These are phyloP conservation scores for Stenoptilia bipunctidactyla DNA, from an alignment of 2,888 invertebrate species.

Conservation along the genomic window DNA sequence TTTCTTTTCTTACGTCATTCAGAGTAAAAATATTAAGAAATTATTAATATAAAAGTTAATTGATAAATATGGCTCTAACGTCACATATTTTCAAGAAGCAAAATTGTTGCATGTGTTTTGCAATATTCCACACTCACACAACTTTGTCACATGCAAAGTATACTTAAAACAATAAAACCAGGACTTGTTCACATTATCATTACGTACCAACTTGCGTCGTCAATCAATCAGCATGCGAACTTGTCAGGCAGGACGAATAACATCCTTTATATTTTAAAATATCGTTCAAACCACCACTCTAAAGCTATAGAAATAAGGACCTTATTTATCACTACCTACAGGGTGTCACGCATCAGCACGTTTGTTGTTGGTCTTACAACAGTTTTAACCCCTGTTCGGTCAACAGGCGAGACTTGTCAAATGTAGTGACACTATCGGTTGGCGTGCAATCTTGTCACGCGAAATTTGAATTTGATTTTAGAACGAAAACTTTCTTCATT, in stretches of 20 bases:
- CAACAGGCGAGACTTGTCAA: constrained; percentile 36
- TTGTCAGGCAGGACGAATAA: constrained; percentile 33
- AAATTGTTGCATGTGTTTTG: too few relatives aligned
- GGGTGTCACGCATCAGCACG: constrained; percentile 4
- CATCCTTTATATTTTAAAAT: constrained; percentile 13
- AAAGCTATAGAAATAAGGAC: background rate
- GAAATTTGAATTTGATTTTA: constrained; percentile 50
- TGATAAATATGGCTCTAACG: too few relatives aligned
- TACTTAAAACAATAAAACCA: background rate
- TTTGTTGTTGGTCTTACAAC: constrained; percentile 13
- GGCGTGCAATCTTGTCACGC: constrained; percentile 38
- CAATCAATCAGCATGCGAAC: constrained; percentile 41
- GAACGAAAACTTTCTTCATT: constrained; percentile 10
- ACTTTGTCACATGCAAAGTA: background rate
- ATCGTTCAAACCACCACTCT: too few relatives aligned
- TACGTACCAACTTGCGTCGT: constrained; percentile 30
- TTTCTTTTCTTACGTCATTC: too few relatives aligned
- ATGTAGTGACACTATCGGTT: constrained; percentile 38
- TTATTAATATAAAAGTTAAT: too few relatives aligned
- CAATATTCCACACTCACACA: too few relatives aligned
- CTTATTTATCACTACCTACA: background rate
- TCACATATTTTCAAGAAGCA: too few relatives aligned
- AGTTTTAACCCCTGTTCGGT: constrained; percentile 29
- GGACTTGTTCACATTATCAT: background rate
- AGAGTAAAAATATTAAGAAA: too few relatives aligned